A percentile compares a stretch with the other conserved stretches of the same genome.
Evolutionary conservation across 2,797 vertebrate genomes (phyloP).

Genomic region (Thamnophis elegans): DNA sequence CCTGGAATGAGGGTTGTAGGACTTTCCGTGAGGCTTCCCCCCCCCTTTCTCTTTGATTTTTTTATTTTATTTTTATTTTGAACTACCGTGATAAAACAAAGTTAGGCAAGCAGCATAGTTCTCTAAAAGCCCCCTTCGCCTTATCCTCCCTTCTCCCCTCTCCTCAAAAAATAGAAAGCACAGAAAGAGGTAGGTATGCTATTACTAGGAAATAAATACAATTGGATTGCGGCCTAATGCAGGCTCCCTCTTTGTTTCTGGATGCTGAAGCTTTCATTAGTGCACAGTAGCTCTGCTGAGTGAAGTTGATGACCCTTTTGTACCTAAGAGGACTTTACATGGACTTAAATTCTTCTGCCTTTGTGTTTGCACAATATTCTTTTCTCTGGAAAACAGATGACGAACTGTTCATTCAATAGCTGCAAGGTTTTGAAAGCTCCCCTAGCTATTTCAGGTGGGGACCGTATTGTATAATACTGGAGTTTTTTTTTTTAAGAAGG

Average conservation of each 20-base stretch:
- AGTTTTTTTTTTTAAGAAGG: background rate
- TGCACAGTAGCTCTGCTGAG: constrained; percentile 53
- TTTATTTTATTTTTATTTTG: constrained; percentile 11
- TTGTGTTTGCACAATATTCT: constrained; percentile 63
- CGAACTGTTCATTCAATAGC: constrained; percentile 78
- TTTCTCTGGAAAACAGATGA: constrained; percentile 74
- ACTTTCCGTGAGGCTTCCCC: background rate
- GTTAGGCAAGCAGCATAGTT: constrained; percentile 29
- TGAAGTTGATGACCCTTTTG: constrained; percentile 72
- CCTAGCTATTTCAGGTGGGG: constrained; percentile 46
- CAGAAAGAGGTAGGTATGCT: constrained; percentile 60
- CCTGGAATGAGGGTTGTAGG: background rate
- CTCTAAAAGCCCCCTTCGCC: constrained; percentile 49
- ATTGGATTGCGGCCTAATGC: constrained; percentile 65
- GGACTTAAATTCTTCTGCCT: constrained; percentile 68
- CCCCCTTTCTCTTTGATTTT: background rate
- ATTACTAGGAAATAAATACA: constrained; percentile 59
- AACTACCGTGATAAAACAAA: constrained; percentile 34
- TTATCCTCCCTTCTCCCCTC: constrained; percentile 25
- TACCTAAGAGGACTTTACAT: constrained; percentile 70
- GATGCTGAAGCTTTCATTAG: constrained; percentile 65
- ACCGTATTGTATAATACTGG: constrained; percentile 23
- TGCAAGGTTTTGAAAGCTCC: constrained; percentile 69
- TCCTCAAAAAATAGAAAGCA: constrained; percentile 51
- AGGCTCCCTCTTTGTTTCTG: constrained; percentile 63